Evolutionary conservation across 2,888 invertebrate species (phyloP), one percentile per base, ranked within the genome.

Genomic region (Thereva nobilitata): DNA sequence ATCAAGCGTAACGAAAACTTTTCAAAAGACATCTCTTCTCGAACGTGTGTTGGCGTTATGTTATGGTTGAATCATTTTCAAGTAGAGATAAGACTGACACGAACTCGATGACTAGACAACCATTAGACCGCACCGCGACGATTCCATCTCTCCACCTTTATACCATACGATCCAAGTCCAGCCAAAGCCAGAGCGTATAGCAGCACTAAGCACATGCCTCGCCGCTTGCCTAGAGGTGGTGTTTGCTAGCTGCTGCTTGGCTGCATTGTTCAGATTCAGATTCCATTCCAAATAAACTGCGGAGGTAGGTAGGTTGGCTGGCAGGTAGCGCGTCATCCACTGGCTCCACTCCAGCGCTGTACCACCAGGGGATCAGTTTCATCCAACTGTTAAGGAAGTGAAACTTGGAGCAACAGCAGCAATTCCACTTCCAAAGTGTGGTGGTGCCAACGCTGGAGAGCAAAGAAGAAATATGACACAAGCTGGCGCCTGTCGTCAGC

Each of bases 391-490:
- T 53, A 10, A 53, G n/a, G 6, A 53, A 9, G 38, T 53, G 6
- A 59, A 41, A 47, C 57, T 47, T 59, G 38, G 56, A 4, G 5
- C 35, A 35, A 38, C n/a, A 7, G 5, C 37, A 35, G 47, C 37
- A n/a, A 23, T 12, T 45, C 12, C 12, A 38, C 37, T 10, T 38
- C 7, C 23, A 8, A 42, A 35, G 45, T 23, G 40, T 9, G 42
- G 35, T 45, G 7, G 7, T n/a, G 56, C 56, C 45, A 8, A 41
- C n/a, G 34, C 50, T n/a, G 54, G 23, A 12, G 44, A 45, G 12
- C 10, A 54, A 37, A 53, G 45, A 64, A 54, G 54, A 64, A 64
- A 64, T 64, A 64, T 64, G 64, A 64, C 64, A 64, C 64, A 64
- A 54, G 23, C 64, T 64, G 64, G 64, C 64, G 64, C 64, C 64